phyloP scores from a whole-genome alignment of 2,797 vertebrate species.

The Pipistrellus pipistrellus region DNA sequence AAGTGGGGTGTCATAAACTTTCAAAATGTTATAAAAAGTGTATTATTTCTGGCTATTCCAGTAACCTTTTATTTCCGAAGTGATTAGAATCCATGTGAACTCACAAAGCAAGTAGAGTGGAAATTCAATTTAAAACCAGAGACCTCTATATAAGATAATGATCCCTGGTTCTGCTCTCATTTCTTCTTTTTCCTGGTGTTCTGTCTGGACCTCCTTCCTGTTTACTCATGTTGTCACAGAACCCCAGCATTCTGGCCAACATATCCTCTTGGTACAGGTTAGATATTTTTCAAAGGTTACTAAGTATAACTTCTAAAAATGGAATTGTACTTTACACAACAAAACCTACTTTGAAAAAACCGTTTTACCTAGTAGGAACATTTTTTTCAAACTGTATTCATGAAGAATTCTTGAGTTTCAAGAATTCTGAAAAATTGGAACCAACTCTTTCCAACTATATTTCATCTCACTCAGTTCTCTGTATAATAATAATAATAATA shows the following conservation, averaged over 20 bases:
- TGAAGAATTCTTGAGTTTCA: slow-evolving; percentile 23
- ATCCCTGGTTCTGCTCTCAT: not conserved
- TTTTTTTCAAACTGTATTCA: not conserved
- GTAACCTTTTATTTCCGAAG: slow-evolving; percentile 45
- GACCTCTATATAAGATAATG: slow-evolving; percentile 60
- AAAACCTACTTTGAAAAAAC: not conserved
- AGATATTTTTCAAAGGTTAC: slow-evolving; percentile 5
- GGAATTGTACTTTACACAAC: slow-evolving; percentile 26
- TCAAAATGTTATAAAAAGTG: slow-evolving; percentile 38
- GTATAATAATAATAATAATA: not conserved
- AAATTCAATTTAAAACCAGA: slow-evolving; percentile 77
- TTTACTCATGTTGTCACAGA: not conserved
- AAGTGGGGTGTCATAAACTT: not conserved
- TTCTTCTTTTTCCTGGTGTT: slow-evolving; percentile 39
- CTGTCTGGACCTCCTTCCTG: slow-evolving; percentile 18
- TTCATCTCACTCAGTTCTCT: not conserved
- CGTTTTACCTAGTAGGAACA: not conserved
- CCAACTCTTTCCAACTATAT: not conserved
- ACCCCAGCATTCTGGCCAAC: slow-evolving; percentile 7
- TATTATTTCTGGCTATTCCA: slow-evolving; percentile 48
- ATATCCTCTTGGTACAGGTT: slow-evolving; percentile 3
- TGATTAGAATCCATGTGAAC: slow-evolving; percentile 63
- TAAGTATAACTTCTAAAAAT: slow-evolving; percentile 53
- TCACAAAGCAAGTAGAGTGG: slow-evolving; percentile 51
- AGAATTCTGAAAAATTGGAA: not conserved